Conservation (phyloP, 2,797 vertebrate species). For the Kryptolebias ocellatus region DNA sequence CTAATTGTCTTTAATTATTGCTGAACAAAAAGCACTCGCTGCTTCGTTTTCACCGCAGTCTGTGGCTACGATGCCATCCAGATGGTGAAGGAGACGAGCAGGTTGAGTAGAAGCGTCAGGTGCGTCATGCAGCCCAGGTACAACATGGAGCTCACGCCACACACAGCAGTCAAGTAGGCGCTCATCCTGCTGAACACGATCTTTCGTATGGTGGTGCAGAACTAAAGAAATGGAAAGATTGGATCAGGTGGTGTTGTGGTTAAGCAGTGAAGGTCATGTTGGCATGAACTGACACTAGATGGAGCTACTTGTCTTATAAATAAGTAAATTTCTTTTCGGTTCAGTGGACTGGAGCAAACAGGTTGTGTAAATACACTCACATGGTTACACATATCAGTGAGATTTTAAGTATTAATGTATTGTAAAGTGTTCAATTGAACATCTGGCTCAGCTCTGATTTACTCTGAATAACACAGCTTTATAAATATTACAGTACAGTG, state of each 20-base stretch:
- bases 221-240: constrained; percentile 70
- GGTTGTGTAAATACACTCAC: background rate
- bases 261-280: background rate
- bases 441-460: constrained; percentile 6
- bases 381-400: background rate
- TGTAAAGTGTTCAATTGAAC: constrained; percentile 10
- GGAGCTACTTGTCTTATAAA: constrained; percentile 45
- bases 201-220: constrained; percentile 91
- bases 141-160: constrained; percentile 81
- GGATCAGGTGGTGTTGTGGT: background rate
- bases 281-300: constrained; percentile 53
- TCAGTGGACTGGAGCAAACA: background rate
- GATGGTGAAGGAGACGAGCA: constrained; percentile 89
- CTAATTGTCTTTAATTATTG: background rate
- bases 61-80: constrained; percentile 92
- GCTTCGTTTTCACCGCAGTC: constrained; percentile 23
- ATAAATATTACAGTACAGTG: too few relatives aligned
- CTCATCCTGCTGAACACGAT: constrained; percentile 90
- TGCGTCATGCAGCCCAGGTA: constrained; percentile 83
- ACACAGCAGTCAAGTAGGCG: constrained; percentile 83
- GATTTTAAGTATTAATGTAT: background rate
- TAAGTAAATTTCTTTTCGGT: background rate
- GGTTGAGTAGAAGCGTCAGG: constrained; percentile 80
- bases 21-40: background rate
- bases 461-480: background rate